These are phyloP conservation scores for Rotaria sp. DNA, from an alignment of 2,888 invertebrate genomes.

Conservation along the genomic window DNA sequence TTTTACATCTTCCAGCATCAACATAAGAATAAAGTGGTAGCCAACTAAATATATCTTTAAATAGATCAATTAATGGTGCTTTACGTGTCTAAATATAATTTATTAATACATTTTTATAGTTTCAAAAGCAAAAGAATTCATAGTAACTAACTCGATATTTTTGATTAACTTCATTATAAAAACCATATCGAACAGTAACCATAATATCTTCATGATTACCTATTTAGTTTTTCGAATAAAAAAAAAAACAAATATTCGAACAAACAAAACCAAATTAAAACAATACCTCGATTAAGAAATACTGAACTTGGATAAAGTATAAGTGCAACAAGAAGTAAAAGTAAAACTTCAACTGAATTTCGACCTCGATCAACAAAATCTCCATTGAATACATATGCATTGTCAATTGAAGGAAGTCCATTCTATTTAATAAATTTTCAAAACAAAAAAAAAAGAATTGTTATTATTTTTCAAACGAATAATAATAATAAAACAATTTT, in stretches of 20 bases:
- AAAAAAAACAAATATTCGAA: neutral
- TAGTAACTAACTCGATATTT: slow-evolving; percentile 69
- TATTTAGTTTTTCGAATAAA: neutral
- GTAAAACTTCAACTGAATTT: slow-evolving; percentile 75
- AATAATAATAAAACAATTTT: neutral
- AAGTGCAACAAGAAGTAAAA: slow-evolving; percentile 71
- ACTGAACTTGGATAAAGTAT: slow-evolving; percentile 76
- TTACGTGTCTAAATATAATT: slow-evolving; percentile 48
- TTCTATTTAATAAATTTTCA: slow-evolving; percentile 65
- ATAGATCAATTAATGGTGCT: slow-evolving; percentile 66
- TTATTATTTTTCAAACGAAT: neutral
- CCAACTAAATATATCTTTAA: slow-evolving; percentile 83
- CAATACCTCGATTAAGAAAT: slow-evolving; percentile 71
- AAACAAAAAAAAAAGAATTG: neutral
- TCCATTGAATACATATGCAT: slow-evolving; percentile 85
- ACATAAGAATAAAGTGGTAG: slow-evolving; percentile 5
- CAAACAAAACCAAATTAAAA: neutral
- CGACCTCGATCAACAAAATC: slow-evolving; percentile 88
- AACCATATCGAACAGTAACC: slow-evolving; percentile 76
- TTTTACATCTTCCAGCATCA: slow-evolving; percentile 65
- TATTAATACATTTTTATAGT: neutral
- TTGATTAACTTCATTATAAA: slow-evolving; percentile 77
- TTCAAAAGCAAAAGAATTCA: neutral
- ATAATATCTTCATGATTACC: slow-evolving; percentile 83
- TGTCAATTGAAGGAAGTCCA: slow-evolving; percentile 80